Conservation (phyloP, 1,140 invertebrate species). For the Apis laboriosa region DNA sequence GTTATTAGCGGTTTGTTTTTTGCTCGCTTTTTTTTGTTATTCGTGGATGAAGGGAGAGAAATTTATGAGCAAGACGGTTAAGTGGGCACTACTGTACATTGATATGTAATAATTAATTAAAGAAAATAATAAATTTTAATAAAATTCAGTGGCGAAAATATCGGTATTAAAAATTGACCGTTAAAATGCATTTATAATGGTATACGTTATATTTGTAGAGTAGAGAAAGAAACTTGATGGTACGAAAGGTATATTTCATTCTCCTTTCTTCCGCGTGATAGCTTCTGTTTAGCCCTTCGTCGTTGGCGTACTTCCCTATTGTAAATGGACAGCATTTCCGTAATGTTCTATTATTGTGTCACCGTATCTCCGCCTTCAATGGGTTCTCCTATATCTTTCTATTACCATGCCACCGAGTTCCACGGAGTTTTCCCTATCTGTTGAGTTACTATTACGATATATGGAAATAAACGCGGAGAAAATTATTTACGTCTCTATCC, state of each 20-base stretch:
- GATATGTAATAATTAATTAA: no score
- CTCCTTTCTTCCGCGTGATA: background rate
- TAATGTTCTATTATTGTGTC: background rate
- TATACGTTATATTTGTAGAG: no score
- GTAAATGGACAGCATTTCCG: background rate
- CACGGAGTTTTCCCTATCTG: background rate
- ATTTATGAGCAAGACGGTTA: no score
- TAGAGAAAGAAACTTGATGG: background rate
- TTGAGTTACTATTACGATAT: background rate
- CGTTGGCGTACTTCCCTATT: background rate
- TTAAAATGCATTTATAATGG: no score
- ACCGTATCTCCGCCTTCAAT: background rate
- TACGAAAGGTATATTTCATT: background rate
- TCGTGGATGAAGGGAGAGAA: no score
- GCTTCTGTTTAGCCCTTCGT: constrained; percentile 1
- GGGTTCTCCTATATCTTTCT: background rate
- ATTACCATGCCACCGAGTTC: background rate
- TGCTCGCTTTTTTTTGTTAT: no score
- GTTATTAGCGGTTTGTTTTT: no score
- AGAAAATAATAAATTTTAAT: no score
- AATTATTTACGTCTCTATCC: background rate
- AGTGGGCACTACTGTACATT: no score
- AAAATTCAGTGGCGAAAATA: no score
- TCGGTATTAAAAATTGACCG: no score
- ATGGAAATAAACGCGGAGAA: background rate